A percentile compares a stretch with the other conserved stretches of the same genome.
These are phyloP conservation scores for Oxyruncus cristatus DNA, from an alignment of 2,113 vertebrate genomes.

Conservation along the genomic window DNA sequence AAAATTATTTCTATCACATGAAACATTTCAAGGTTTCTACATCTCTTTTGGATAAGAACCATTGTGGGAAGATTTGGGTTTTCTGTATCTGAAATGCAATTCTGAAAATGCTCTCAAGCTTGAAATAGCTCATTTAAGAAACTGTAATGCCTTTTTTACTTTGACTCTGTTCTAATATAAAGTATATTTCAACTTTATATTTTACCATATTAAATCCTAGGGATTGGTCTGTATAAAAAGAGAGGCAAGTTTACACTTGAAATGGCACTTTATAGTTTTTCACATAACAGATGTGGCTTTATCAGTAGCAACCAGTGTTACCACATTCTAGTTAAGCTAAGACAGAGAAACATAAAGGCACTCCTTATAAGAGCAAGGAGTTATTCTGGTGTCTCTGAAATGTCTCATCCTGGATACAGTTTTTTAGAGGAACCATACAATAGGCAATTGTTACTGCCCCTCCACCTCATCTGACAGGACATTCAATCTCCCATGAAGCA, in stretches of 20 bases:
- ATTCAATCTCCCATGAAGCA: neutral
- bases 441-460: neutral
- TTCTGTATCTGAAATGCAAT: neutral
- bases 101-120: neutral
- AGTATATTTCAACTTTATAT: neutral
- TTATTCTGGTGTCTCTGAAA: neutral
- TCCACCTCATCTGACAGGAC: neutral
- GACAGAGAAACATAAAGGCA: neutral
- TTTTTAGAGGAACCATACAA: neutral
- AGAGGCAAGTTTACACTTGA: neutral
- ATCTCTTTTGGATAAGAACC: neutral
- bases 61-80: neutral
- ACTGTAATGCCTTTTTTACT: neutral
- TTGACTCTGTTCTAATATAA: neutral
- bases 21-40: neutral
- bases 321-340: neutral
- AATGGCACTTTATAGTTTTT: neutral
- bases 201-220: neutral
- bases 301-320: neutral
- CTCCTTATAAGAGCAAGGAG: neutral
- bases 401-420: neutral
- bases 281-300: neutral
- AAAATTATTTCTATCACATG: neutral
- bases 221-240: neutral
- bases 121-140: slow-evolving; percentile 2